Conservation (phyloP, 1,140 invertebrate genomes). For the Apolygus lucorum region DNA sequence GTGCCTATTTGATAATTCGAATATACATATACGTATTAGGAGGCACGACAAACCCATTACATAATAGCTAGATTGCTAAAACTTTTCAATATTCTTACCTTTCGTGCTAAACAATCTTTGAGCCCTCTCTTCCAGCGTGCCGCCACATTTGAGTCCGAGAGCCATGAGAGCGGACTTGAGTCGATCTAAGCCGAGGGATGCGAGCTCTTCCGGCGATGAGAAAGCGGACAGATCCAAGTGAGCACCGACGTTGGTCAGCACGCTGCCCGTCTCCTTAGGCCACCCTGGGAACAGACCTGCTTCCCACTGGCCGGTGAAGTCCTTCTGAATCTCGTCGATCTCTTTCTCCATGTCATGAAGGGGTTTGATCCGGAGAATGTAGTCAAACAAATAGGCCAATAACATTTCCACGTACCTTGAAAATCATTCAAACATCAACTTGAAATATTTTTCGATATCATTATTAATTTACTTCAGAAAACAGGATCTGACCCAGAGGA, state of each 20-base stretch:
- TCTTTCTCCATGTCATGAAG: constrained; percentile 75
- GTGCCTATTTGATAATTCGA: too few species aligned
- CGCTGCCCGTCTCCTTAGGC: constrained; percentile 93
- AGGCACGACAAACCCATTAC: too few species aligned
- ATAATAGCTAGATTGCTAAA: too few species aligned
- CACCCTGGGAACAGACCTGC: constrained; percentile 85
- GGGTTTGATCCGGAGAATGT: constrained; percentile 81
- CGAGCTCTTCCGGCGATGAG: constrained; percentile 94
- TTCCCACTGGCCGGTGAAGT: constrained; percentile 84
- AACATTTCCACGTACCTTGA: constrained; percentile 65
- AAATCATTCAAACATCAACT: not conserved
- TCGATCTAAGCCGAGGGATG: constrained; percentile 90
- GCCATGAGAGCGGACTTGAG: constrained; percentile 96
- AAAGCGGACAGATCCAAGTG: constrained; percentile 95
- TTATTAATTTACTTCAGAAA: too few species aligned
- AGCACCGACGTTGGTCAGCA: constrained; percentile 83
- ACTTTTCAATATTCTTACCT: too few species aligned
- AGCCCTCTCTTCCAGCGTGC: constrained; percentile 91
- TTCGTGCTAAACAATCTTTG: constrained; percentile 92
- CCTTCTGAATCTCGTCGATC: constrained; percentile 64
- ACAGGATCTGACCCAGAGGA: too few species aligned
- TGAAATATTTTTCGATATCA: too few species aligned
- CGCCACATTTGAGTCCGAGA: constrained; percentile 96
- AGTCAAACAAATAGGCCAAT: constrained; percentile 81
- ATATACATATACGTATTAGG: too few species aligned